Conservation (phyloP, 1,140 invertebrate genomes). For the Drosophila elegans region DNA sequence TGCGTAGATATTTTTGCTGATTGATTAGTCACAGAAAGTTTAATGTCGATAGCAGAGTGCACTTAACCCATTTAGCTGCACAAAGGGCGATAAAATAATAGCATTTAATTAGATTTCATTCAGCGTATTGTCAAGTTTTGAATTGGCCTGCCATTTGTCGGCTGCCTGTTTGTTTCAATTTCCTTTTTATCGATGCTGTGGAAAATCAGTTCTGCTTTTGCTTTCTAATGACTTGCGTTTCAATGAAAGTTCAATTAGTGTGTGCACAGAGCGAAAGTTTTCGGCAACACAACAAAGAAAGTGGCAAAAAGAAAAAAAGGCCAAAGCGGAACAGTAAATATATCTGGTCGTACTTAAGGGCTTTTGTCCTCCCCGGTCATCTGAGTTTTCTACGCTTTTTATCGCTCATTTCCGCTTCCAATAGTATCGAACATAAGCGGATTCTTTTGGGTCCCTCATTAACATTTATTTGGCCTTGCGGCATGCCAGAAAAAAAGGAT, state of each 20-base stretch:
- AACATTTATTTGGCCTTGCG: slow-evolving; percentile 47
- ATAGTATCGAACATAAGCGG: slow-evolving; percentile 40
- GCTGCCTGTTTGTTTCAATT: slow-evolving; percentile 49
- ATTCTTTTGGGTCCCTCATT: slow-evolving; percentile 45
- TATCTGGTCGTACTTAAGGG: slow-evolving; percentile 44
- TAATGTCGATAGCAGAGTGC: slow-evolving; percentile 61
- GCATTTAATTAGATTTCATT: slow-evolving; percentile 77
- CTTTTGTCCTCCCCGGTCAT: slow-evolving; percentile 10
- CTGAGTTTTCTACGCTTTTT: slow-evolving; percentile 27
- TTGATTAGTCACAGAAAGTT: slow-evolving; percentile 61
- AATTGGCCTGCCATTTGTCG: slow-evolving; percentile 26
- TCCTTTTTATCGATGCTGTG: slow-evolving; percentile 51
- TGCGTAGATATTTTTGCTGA: slow-evolving; percentile 33
- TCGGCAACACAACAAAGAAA: slow-evolving; percentile 41
- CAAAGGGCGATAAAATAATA: slow-evolving; percentile 78
- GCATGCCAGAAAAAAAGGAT: slow-evolving; percentile 12
- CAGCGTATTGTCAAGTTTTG: slow-evolving; percentile 52
- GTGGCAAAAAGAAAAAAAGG: slow-evolving; percentile 29
- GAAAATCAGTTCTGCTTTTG: slow-evolving; percentile 65
- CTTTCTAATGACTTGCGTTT: slow-evolving; percentile 80
- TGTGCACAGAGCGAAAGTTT: slow-evolving; percentile 73
- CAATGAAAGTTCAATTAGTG: slow-evolving; percentile 80
- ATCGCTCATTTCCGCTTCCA: slow-evolving; percentile 21
- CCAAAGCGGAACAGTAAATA: slow-evolving; percentile 30
- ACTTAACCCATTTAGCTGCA: slow-evolving; percentile 77